A percentile compares a stretch with the other conserved stretches of the same genome.
Conservation (phyloP, 2,888 invertebrate genomes). For the Chesias legatella region DNA sequence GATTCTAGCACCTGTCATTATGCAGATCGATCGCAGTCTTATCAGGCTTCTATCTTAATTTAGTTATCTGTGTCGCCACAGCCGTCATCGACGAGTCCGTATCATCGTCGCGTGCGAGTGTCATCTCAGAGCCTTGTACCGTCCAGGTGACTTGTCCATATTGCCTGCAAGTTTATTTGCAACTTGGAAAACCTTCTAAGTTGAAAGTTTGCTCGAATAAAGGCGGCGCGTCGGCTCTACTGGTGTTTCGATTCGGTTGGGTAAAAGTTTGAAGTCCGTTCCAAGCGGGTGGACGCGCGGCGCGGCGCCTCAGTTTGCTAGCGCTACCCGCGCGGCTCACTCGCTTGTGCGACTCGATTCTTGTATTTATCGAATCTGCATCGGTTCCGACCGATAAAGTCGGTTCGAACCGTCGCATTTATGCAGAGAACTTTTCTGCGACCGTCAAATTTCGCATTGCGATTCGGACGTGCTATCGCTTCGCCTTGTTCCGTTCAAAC, state of each 20-base stretch:
- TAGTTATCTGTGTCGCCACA: constrained; percentile 39
- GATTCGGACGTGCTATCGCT: constrained; percentile 66
- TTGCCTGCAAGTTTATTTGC: constrained; percentile 65
- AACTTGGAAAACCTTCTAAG: constrained; percentile 58
- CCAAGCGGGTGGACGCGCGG: constrained; percentile 60
- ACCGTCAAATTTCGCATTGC: constrained; percentile 69
- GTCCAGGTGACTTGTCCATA: constrained; percentile 65
- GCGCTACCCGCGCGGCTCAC: constrained; percentile 75
- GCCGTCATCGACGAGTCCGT: constrained; percentile 31
- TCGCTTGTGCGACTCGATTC: constrained; percentile 51
- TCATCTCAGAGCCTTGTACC: constrained; percentile 66
- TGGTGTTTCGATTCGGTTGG: constrained; percentile 57
- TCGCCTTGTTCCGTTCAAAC: constrained; percentile 64
- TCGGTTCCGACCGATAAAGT: constrained; percentile 71
- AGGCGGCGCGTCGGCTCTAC: constrained; percentile 33
- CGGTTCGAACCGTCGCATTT: constrained; percentile 67
- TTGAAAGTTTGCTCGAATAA: constrained; percentile 39
- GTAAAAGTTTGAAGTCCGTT: constrained; percentile 75
- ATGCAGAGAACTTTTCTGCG: constrained; percentile 54
- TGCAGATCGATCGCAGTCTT: constrained; percentile 16
- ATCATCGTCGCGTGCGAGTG: constrained; percentile 56
- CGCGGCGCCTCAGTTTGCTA: constrained; percentile 69
- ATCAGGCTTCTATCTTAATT: constrained; percentile 16
- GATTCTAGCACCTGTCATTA: constrained; percentile 12
- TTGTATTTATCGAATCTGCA: constrained; percentile 65